phyloP scores from a whole-genome alignment of 1,140 invertebrate species.

The Ruditapes philippinarum region DNA sequence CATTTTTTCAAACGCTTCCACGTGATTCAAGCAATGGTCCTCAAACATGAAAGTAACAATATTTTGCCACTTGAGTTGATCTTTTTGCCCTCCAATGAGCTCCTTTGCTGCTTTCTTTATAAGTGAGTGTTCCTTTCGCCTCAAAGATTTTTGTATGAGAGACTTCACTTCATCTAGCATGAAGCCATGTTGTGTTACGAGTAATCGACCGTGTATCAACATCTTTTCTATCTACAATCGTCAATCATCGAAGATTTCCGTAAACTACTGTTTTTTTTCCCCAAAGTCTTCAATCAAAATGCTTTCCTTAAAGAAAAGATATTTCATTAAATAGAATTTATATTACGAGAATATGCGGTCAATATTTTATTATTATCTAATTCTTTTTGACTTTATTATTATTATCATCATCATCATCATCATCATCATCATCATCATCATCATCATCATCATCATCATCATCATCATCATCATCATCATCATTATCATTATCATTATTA shows the following conservation, averaged over 20 bases:
- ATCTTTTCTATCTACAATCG: background rate
- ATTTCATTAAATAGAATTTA: no score
- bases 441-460: background rate
- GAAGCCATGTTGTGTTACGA: constrained; percentile 28
- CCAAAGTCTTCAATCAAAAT: no score
- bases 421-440: constrained; percentile 32
- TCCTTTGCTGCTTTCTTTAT: constrained; percentile 14
- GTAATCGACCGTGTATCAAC: constrained; percentile 15
- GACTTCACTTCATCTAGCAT: constrained; percentile 46
- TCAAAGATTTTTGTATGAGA: constrained; percentile 36
- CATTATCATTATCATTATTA: constrained; percentile 25
- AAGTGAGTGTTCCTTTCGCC: background rate
- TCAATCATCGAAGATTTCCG: no score
- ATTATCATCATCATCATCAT: constrained; percentile 39
- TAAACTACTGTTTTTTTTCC: no score
- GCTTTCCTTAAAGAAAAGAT: no score
- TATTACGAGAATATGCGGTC: constrained; percentile 49
- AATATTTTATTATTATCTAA: constrained; percentile 51
- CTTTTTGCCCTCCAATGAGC: background rate
- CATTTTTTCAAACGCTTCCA: background rate
- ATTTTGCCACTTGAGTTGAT: constrained; percentile 7
- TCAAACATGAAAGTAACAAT: constrained; percentile 36
- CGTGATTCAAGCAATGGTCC: constrained; percentile 41
- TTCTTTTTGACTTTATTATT: constrained; percentile 46
- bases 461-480: constrained; percentile 13